phyloP scores from a whole-genome alignment of 2,888 invertebrate species.

The Apomyelois bistriatella region DNA sequence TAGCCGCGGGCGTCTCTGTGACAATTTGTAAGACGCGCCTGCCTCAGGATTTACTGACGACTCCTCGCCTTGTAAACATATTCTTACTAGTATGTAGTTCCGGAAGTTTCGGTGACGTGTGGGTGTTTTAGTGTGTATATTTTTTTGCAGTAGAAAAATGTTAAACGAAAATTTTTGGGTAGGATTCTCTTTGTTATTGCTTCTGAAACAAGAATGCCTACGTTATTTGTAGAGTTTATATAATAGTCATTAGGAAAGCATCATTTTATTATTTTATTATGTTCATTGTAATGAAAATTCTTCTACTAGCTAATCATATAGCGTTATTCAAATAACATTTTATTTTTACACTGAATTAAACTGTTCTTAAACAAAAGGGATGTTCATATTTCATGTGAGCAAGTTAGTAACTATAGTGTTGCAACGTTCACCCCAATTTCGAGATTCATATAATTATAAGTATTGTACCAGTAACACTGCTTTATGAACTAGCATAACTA shows the following conservation, averaged over 20 bases:
- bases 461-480: slow-evolving; percentile 2
- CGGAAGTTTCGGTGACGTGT: slow-evolving; percentile 22
- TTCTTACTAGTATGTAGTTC: slow-evolving; percentile 34
- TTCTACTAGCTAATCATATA: too few species aligned
- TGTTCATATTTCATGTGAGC: background rate
- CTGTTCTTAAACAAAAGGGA: background rate
- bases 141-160: background rate
- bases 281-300: too few species aligned
- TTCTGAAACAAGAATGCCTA: background rate
- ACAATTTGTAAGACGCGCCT: slow-evolving; percentile 63
- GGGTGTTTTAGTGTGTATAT: slow-evolving; percentile 3
- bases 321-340: too few species aligned
- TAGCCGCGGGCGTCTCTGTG: slow-evolving; percentile 56
- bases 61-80: slow-evolving; percentile 55
- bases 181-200: too few species aligned
- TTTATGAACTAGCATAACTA: slow-evolving; percentile 3
- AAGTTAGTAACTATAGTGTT: background rate
- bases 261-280: too few species aligned
- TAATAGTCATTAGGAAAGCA: too few species aligned
- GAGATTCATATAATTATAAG: slow-evolving; percentile 7
- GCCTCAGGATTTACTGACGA: slow-evolving; percentile 64
- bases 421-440: background rate
- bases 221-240: background rate
- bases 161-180: background rate
- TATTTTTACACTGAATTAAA: background rate